Evolutionary conservation across 2,888 invertebrate genomes (phyloP).

Genomic region (Pseudolycoriella hygida): DNA sequence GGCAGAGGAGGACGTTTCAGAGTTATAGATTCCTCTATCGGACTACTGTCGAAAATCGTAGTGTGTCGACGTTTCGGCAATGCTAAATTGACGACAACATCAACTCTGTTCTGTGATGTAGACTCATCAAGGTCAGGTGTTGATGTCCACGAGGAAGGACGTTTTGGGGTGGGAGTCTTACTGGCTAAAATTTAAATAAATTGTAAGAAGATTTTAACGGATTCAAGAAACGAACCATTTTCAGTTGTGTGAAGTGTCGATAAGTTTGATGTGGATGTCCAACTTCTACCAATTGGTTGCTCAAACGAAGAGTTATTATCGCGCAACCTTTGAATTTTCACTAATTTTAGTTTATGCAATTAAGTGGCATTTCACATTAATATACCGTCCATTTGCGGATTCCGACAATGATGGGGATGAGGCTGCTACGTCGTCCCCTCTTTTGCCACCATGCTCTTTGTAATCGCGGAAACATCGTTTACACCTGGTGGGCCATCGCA

Average conservation of each 20-base stretch:
- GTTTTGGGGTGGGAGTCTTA: slow-evolving; percentile 16
- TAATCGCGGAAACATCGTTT: slow-evolving; percentile 86
- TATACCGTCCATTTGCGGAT: slow-evolving; percentile 38
- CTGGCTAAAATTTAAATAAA: not conserved
- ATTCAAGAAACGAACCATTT: slow-evolving; percentile 13
- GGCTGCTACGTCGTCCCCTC: slow-evolving; percentile 48
- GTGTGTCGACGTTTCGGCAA: slow-evolving; percentile 46
- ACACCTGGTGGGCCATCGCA: slow-evolving; percentile 84
- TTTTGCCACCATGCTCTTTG: slow-evolving; percentile 70
- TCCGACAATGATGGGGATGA: slow-evolving; percentile 64
- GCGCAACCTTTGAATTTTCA: not conserved
- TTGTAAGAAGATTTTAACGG: not conserved
- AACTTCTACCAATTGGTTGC: slow-evolving; percentile 34
- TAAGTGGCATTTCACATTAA: not conserved
- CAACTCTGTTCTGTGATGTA: slow-evolving; percentile 9
- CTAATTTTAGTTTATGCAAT: too few species aligned
- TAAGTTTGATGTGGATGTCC: slow-evolving; percentile 64
- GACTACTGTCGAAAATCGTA: slow-evolving; percentile 23
- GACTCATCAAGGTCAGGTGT: slow-evolving; percentile 58
- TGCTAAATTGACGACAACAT: slow-evolving; percentile 47
- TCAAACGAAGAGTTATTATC: not conserved
- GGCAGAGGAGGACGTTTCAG: slow-evolving; percentile 35
- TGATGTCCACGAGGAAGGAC: slow-evolving; percentile 57
- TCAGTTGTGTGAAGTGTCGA: slow-evolving; percentile 14
- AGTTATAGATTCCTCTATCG: slow-evolving; percentile 28